Base-by-base conservation (phyloP, 2,888 invertebrate species). In the Mongoloraphidia duomilia region DNA sequence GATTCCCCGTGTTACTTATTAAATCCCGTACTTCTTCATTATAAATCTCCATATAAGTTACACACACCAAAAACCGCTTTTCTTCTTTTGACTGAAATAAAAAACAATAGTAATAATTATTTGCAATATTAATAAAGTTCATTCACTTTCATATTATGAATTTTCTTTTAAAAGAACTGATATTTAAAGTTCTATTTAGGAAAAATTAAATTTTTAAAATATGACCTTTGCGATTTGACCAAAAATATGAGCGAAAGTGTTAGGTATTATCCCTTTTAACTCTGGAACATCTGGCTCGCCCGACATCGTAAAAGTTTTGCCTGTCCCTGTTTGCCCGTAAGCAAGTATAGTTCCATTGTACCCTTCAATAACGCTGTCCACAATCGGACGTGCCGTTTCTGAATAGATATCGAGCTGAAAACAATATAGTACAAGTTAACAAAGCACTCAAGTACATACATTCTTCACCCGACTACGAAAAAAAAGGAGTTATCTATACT, bases 271-370 rank as follows among this genome's bases (percentile, higher is more conserved):
- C 41, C 98, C 98, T 51, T 90, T 78, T 9, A 90, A 74, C 61
- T 96, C 94, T 0, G 93, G 88, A 11, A 86, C 84, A 2, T 84
- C 77, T 55, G 89, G 79, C 51, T 84, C 79, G 0, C 98, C 98
- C 1, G 94, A 90, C 97, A 98, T 97, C 0, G 98, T 98, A 67
- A 86, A 97, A 0, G 98, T 98, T 72, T 98, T 99, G 9, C 98
- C 98, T 0, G 97, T 98, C 13, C 98, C 97, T 0, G 90, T 90
- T 71, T 90, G 90, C 0, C 90, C 90, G 61, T 91, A 91, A 1
- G 90, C 90, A 65, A 90, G 80, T 57, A 91, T 89, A 0, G 85
- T 87, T 54, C 96, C 97, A 72, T 98, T 98, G 70, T 95, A 98
- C 0, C 97, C 96, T 60, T 87, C 86, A 9, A 98, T 74, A 3